These are phyloP conservation scores for Sebastes matsubarae DNA, from an alignment of 2,797 vertebrate genomes.

Conservation along the genomic window DNA sequence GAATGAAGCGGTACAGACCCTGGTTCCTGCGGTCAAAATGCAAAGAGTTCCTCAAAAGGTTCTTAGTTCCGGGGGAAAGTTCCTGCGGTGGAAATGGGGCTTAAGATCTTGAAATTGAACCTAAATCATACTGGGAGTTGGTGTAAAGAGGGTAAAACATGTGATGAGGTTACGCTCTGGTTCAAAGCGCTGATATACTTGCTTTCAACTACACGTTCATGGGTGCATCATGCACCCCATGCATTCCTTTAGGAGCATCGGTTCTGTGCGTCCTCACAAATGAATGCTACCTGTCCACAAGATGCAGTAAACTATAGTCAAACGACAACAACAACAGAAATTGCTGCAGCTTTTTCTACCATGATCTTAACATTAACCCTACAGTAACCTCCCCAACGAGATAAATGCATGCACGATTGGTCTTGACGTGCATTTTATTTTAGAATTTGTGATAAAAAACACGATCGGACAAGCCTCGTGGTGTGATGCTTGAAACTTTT, in stretches of 20 bases:
- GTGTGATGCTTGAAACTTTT: neutral
- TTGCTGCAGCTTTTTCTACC: neutral
- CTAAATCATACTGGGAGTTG: neutral
- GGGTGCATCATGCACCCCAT: neutral
- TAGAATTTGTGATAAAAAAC: neutral
- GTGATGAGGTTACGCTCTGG: too few relatives aligned
- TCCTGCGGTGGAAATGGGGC: too few relatives aligned
- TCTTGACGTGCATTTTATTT: neutral
- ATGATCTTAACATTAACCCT: neutral
- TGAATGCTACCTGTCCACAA: too few relatives aligned
- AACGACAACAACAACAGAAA: neutral
- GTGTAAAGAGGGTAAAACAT: accelerated
- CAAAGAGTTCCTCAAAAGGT: too few relatives aligned
- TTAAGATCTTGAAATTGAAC: too few relatives aligned
- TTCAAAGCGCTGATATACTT: neutral
- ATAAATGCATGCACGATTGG: neutral
- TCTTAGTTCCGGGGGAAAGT: too few relatives aligned
- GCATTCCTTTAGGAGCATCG: too few relatives aligned
- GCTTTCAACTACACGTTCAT: neutral
- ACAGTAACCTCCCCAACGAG: neutral
- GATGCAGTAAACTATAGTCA: neutral
- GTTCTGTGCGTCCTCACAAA: accelerated
- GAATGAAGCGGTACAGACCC: too few relatives aligned
- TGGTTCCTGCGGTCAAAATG: too few relatives aligned
- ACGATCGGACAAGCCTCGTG: neutral